Conservation (phyloP, 1,140 invertebrate species). For the Cyclina sinensis region DNA sequence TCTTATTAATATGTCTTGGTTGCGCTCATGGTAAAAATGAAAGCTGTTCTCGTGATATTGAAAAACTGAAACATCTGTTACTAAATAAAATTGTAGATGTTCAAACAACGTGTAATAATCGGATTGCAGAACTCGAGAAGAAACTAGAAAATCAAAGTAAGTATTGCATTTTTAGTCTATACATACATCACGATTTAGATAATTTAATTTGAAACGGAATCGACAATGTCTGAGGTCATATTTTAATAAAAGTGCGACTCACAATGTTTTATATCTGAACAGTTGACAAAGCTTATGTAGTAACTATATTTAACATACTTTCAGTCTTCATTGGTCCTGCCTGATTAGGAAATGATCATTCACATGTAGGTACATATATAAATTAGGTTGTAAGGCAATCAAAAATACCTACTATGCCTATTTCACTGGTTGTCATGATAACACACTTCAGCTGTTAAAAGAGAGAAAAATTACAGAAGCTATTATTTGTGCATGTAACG, state of each 20-base stretch:
- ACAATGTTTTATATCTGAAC: not conserved
- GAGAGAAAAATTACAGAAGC: too few relatives aligned
- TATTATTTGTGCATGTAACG: too few relatives aligned
- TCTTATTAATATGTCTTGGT: too few relatives aligned
- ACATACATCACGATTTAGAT: not conserved
- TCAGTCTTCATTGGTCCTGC: too few relatives aligned
- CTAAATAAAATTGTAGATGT: not conserved
- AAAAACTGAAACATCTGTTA: not conserved
- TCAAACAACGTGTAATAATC: not conserved
- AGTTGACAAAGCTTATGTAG: not conserved
- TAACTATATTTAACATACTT: not conserved
- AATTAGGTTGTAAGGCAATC: too few relatives aligned
- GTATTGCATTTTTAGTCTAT: not conserved
- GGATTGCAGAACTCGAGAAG: not conserved
- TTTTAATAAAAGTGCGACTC: not conserved
- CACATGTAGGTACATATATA: too few relatives aligned
- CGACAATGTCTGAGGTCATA: not conserved
- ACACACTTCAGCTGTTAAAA: too few relatives aligned
- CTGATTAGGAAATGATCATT: too few relatives aligned
- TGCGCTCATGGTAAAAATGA: not conserved
- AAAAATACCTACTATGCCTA: too few relatives aligned
- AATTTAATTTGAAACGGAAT: not conserved
- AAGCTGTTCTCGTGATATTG: not conserved
- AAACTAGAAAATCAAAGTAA: not conserved
- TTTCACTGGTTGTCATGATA: too few relatives aligned